phyloP scores from a whole-genome alignment of 2,797 vertebrate genomes.

The Pogoniulus pusillus region DNA sequence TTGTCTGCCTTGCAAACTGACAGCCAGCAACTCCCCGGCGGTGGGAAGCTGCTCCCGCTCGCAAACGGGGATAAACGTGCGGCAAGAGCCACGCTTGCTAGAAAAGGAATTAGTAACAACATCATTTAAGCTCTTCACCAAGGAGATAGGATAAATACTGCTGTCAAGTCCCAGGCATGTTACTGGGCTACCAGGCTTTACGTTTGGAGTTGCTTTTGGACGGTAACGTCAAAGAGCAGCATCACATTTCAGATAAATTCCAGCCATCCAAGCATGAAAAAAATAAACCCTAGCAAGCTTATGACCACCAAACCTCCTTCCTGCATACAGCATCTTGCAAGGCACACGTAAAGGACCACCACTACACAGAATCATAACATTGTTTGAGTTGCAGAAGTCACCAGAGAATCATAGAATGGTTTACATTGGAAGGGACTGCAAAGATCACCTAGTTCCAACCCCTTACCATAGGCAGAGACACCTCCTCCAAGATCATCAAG shows the following conservation, averaged over 20 bases:
- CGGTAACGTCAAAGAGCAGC: background rate
- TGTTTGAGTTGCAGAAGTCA: no score
- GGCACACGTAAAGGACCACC: accelerated
- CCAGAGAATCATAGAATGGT: no score
- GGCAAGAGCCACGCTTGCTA: constrained; percentile 1
- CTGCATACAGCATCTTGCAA: background rate
- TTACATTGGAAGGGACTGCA: no score
- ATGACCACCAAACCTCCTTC: background rate
- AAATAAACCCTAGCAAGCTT: background rate
- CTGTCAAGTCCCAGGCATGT: background rate
- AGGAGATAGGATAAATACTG: background rate
- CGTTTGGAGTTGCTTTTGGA: background rate
- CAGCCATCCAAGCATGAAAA: background rate
- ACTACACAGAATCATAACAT: no score
- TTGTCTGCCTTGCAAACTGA: constrained; percentile 69
- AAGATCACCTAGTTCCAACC: no score
- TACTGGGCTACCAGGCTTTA: background rate
- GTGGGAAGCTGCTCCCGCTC: constrained; percentile 37
- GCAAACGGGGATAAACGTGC: constrained; percentile 2
- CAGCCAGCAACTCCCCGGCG: constrained; percentile 49
- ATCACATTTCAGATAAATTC: background rate
- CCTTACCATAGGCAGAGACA: no score
- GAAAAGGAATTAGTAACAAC: background rate
- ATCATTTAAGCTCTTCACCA: background rate
- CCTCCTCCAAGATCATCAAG: no score